Base-by-base conservation (phyloP, 2,797 vertebrate species). In the Nannoperca australis region DNA sequence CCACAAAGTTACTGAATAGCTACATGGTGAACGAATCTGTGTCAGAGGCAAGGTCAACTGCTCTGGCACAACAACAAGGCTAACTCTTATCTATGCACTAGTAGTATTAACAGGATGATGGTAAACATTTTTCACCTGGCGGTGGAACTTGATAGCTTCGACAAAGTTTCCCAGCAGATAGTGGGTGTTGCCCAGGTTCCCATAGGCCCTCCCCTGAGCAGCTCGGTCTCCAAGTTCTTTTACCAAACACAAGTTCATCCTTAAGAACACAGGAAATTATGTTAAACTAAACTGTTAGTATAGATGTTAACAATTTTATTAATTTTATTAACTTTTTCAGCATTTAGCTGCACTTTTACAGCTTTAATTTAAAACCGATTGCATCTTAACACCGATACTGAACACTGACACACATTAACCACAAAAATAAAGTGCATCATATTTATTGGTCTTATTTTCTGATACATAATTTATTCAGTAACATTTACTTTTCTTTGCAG, bases 161-260 rank as follows among this genome's bases (percentile, higher is more conserved):
- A 93, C 92, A 90, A 99, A 99, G 92, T 99, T 97, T 65, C 98
- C 97, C 36, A 99, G 94, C 45, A 99, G 85, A 79, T 99, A 99
- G 81, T 99, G 97, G 13, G 97, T 98, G 93, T 99, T 99, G 62
- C 98, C 98, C 0, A 99, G 96, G 91, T 99, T 99, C 71, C 98
- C 98, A 0, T 96, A 99, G 5, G 97, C 98, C 49, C 98, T 93
- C 50, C 98, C 98, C 91, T 98, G 98, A 0, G 98, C 98, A 0
- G 98, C 98, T 69, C 98, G 91, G 92, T 99, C 98, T 0, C 97
- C 97, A 51, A 99, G 91, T 88, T 98, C 97, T 93, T 98, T 98
- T 74, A 99, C 98, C 89, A 99, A 91, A 66, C 96, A 96, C 84
- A 99, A 89, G 87, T 99, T 99, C 95, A 96, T 97, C 95, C 98